These are phyloP conservation scores for Ornithorhynchus anatinus DNA, from an alignment of 2,113 vertebrate genomes.

Conservation along the genomic window DNA sequence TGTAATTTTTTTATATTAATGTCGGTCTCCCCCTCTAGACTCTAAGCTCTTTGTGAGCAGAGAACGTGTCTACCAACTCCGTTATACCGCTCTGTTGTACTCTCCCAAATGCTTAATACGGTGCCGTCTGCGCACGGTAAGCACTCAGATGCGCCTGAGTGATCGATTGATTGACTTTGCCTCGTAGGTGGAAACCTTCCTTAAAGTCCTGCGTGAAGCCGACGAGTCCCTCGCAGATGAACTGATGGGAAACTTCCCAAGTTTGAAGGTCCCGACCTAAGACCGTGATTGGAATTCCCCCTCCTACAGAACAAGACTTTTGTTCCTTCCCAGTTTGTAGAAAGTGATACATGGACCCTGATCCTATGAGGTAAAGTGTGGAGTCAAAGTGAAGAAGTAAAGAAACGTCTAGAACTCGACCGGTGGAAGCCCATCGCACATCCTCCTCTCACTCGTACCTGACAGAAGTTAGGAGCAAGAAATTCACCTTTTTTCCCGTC, in stretches of 20 bases:
- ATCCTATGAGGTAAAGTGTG: not conserved
- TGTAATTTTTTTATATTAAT: too few species aligned
- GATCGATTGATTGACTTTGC: conserved; percentile 23
- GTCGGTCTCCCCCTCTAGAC: too few species aligned
- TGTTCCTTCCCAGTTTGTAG: conserved; percentile 3
- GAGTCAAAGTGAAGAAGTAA: too few species aligned
- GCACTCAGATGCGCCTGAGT: not conserved
- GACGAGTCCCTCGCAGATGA: conserved; percentile 79
- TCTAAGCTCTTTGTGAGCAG: too few species aligned
- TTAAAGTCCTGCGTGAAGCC: conserved; percentile 76
- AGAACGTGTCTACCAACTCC: too few species aligned
- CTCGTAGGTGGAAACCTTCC: conserved; percentile 83
- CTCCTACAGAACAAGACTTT: conserved; percentile 41
- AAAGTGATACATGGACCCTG: not conserved
- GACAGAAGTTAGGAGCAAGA: not conserved
- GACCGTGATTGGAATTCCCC: conserved; percentile 16
- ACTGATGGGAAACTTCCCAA: conserved; percentile 78
- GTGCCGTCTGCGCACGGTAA: too few species aligned
- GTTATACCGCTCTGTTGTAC: too few species aligned
- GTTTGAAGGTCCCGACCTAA: conserved; percentile 61
- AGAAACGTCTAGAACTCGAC: too few species aligned
- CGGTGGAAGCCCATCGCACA: not conserved
- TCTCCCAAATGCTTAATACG: too few species aligned
- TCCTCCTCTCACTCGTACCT: not conserved
- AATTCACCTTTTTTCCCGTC: too few species aligned